phyloP scores from a whole-genome alignment of 2,888 invertebrate species.

The Drosophila formosana region DNA sequence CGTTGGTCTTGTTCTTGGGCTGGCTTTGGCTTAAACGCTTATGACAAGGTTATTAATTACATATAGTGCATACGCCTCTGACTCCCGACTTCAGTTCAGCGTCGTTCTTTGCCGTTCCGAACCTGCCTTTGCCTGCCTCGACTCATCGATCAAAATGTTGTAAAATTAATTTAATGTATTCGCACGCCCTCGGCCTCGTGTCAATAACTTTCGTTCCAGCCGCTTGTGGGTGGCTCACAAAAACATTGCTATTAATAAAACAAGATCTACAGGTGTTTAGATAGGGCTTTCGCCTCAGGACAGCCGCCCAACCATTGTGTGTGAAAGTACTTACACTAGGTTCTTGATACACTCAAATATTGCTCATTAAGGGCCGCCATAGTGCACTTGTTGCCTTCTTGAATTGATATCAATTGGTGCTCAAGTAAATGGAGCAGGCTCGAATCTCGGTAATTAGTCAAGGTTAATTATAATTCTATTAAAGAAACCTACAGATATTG shows the following conservation, averaged over 20 bases:
- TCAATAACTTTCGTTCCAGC: slow-evolving; percentile 31
- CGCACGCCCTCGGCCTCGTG: slow-evolving; percentile 14
- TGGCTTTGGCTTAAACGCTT: slow-evolving; percentile 31
- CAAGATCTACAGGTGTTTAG: slow-evolving; percentile 3
- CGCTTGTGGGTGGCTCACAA: slow-evolving; percentile 1
- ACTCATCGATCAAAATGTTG: slow-evolving; percentile 48
- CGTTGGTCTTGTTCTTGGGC: background rate
- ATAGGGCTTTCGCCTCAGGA: background rate
- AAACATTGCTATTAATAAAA: slow-evolving; percentile 2
- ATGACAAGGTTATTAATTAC: slow-evolving; percentile 57
- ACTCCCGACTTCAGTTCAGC: background rate
- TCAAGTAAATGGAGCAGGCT: background rate
- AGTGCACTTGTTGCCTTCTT: background rate
- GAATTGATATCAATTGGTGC: background rate
- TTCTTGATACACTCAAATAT: background rate
- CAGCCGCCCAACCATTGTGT: background rate
- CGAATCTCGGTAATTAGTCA: background rate
- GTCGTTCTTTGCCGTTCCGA: background rate
- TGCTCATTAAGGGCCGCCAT: slow-evolving; percentile 11
- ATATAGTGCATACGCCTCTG: slow-evolving; percentile 24
- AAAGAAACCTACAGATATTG: background rate
- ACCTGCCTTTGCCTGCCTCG: background rate
- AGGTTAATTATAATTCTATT: slow-evolving; percentile 6
- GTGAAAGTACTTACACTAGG: background rate
- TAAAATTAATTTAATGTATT: slow-evolving; percentile 47